phyloP scores from a whole-genome alignment of 1,140 invertebrate genomes.

The Drosophila repletoides region DNA sequence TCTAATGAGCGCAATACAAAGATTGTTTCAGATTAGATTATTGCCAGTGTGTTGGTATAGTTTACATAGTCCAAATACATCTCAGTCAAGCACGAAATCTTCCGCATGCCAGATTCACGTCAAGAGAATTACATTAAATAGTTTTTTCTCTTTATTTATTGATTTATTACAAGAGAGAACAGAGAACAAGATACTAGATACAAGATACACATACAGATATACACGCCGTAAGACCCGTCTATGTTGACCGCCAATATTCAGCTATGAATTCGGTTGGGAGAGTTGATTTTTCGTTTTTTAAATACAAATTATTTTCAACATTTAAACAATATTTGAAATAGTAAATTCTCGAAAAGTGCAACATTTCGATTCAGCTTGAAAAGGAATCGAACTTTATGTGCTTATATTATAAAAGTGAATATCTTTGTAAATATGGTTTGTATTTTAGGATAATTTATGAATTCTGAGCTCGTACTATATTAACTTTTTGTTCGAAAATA shows the following conservation, averaged over 20 bases:
- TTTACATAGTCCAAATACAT: background rate
- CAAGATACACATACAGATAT: constrained; percentile 7
- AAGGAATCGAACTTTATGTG: too few species aligned
- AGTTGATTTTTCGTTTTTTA: background rate
- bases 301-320: too few species aligned
- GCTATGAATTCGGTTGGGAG: background rate
- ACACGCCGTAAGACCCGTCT: background rate
- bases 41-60: background rate
- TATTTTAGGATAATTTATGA: too few species aligned
- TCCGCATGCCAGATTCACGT: background rate
- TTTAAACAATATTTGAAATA: too few species aligned
- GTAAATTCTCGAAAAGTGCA: too few species aligned
- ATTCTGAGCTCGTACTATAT: too few species aligned
- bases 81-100: background rate
- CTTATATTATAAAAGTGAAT: background rate
- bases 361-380: too few species aligned
- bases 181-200: constrained; percentile 5
- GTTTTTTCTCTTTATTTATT: background rate
- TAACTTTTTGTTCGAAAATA: background rate
- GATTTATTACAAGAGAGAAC: constrained; percentile 21
- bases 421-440: background rate
- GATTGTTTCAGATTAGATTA: background rate
- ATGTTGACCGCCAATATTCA: background rate
- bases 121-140: background rate
- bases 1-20: background rate